Percentiles rank a stretch among this genome's conserved stretches.
phyloP scores from a whole-genome alignment of 2,797 vertebrate species.

The Anguilla obscura region DNA sequence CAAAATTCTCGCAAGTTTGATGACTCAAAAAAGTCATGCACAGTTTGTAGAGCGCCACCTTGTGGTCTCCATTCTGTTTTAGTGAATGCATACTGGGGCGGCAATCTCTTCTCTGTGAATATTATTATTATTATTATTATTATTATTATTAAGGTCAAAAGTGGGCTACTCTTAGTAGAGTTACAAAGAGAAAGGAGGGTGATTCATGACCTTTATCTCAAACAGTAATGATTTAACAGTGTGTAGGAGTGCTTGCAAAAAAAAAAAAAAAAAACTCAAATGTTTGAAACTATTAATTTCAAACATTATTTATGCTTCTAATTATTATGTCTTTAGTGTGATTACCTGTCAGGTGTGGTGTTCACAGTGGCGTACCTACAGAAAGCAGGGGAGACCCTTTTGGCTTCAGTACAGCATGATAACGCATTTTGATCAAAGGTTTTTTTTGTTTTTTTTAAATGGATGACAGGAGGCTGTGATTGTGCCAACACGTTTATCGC shows the following conservation, averaged over 20 bases:
- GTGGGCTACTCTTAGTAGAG: conserved; percentile 1
- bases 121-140: neutral
- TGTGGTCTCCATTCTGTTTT: conserved; percentile 46
- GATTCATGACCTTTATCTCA: neutral
- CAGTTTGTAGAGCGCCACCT: conserved; percentile 55
- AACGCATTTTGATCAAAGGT: conserved; percentile 11
- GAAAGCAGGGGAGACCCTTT: conserved; percentile 24
- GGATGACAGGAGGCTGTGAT: conserved; percentile 10
- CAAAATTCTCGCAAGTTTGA: neutral
- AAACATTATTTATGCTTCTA: conserved; percentile 2
- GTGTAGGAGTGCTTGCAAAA: neutral
- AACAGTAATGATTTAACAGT: neutral
- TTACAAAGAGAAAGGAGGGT: conserved; percentile 12
- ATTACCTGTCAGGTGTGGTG: conserved; percentile 14
- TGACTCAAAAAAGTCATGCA: neutral
- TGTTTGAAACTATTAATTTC: too few species aligned
- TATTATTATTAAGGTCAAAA: neutral
- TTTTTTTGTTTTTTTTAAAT: neutral
- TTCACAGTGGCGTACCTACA: neutral
- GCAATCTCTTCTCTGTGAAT: neutral
- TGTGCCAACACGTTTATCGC: neutral
- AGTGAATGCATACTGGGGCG: neutral
- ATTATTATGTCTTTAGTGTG: conserved; percentile 16
- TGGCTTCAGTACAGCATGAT: neutral
- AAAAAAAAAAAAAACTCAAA: neutral